Conservation (phyloP, 2,113 vertebrate species). For the Isurus oxyrinchus region DNA sequence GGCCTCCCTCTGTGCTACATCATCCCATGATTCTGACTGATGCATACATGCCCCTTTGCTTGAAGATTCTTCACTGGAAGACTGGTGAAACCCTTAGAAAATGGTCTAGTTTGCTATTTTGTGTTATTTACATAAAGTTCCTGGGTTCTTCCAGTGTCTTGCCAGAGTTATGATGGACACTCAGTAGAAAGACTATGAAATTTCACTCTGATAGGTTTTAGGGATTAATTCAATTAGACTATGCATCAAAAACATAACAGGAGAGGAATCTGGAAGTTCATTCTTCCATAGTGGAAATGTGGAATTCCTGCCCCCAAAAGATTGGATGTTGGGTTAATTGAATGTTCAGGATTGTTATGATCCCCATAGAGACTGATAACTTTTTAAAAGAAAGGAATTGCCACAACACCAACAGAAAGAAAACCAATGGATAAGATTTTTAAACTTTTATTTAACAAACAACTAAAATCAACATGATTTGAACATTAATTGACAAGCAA, state of each 20-base stretch:
- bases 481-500: no score
- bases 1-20: background rate
- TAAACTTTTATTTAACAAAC: no score
- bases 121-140: background rate
- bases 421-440: no score
- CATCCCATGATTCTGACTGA: background rate
- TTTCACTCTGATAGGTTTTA: background rate
- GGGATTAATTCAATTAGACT: background rate
- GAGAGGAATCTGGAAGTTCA: background rate
- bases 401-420: no score
- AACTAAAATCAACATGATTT: no score
- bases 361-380: no score
- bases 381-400: no score
- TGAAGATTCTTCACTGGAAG: background rate
- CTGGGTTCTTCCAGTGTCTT: background rate
- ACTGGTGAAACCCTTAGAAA: background rate
- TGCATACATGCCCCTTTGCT: background rate
- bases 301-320: background rate
- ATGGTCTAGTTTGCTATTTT: background rate
- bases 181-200: background rate
- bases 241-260: background rate
- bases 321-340: background rate
- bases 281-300: background rate
- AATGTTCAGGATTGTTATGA: background rate
- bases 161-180: background rate